A percentile compares a stretch with the other conserved stretches of the same genome.
These are phyloP conservation scores for Lithobates sylvaticus DNA, from an alignment of 2,797 vertebrate species.

Conservation along the genomic window DNA sequence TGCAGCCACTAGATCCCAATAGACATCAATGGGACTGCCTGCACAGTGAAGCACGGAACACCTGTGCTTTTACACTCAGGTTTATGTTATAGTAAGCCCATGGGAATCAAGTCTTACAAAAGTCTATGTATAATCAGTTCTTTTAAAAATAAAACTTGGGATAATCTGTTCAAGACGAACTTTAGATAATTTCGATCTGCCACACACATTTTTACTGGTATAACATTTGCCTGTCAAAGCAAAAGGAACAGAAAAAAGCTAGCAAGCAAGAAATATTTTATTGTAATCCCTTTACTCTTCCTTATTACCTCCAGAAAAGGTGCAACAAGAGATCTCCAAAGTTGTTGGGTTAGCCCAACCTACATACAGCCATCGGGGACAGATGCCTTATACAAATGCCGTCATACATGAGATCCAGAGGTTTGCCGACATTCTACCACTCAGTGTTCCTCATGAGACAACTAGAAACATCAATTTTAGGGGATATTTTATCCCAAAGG, in stretches of 20 bases:
- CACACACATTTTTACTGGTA: not conserved
- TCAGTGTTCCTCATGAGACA: constrained; percentile 46
- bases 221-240: not conserved
- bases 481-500: constrained; percentile 67
- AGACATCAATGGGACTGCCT: too few relatives aligned
- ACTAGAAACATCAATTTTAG: constrained; percentile 47
- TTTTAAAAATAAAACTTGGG: not conserved
- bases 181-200: not conserved
- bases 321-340: constrained; percentile 62
- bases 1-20: too few relatives aligned
- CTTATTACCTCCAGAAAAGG: constrained; percentile 65
- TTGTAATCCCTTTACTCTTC: not conserved
- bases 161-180: not conserved
- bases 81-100: too few relatives aligned
- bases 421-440: constrained; percentile 52
- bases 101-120: too few relatives aligned
- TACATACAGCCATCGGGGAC: constrained; percentile 48
- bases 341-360: constrained; percentile 62
- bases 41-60: too few relatives aligned
- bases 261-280: not conserved
- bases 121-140: too few relatives aligned
- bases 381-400: constrained; percentile 67
- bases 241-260: too few relatives aligned
- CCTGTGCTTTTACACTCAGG: too few relatives aligned
- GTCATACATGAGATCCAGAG: constrained; percentile 68